Evolutionary conservation across 2,113 vertebrate species (phyloP), one percentile per base, ranked within the genome.

Genomic region (Ptilonorhynchus violaceus): DNA sequence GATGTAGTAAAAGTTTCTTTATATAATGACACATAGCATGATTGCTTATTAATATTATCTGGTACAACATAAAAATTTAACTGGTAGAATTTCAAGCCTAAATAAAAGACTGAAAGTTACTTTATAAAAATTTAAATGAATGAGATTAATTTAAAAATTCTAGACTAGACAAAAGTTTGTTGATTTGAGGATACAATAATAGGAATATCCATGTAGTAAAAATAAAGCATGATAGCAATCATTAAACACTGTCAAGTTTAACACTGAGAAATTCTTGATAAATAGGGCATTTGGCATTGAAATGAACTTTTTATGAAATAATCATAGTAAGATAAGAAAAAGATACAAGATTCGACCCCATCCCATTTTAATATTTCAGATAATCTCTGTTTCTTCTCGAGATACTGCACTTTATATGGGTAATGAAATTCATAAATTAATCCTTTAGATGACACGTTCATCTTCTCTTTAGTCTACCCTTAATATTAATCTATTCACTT

Each of bases 401-500:
- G 63, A 80, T 33, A 49, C 15, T 73, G 46, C 13, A 69, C 49
- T 79, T 91, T 55, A 47, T 42, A 33, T 5, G 1, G 62, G 16
- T 30, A 93, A 79, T 22, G 66, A 88, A 83, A 93, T 53, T 88
- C 33, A 80, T 89, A 80, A 94, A 94, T 94, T 88, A 91, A 73
- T 96, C 81, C 47, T 89, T 94, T 66, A 69, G 70, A 63, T 91
- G 16, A 76, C 28, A 72, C 12, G 5, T 55, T 96, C 63, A 55
- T 63, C 70, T 55, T 85, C 60, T 89, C n/a, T 67, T 92, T 85
- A 88, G n/a, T 31, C 47, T 76, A 70, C 10, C 24, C 18, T 94
- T 93, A 92, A 72, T 79, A 94, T 82, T 95, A 18, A 93, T 72
- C 35, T 92, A 83, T 94, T 93, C 78, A 88, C 46, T 95, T 96